Evolutionary conservation across 2,113 vertebrate species (phyloP).

Genomic region (Cairina moschata): DNA sequence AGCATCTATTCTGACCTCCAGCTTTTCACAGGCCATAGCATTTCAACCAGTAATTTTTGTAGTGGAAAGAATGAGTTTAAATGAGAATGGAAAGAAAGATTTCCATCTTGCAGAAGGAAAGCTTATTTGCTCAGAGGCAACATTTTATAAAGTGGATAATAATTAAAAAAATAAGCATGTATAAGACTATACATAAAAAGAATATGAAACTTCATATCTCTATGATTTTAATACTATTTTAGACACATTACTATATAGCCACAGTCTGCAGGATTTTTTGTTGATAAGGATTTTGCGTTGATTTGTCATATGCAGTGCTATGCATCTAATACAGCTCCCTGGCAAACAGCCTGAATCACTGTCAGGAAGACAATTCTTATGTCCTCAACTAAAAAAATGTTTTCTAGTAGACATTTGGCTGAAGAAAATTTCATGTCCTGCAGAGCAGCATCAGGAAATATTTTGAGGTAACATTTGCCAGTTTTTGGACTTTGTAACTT

Average conservation of each 20-base stretch:
- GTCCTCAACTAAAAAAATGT: background rate
- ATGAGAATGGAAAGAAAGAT: too few relatives aligned
- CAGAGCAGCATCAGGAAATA: background rate
- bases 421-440: background rate
- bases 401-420: background rate
- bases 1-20: background rate
- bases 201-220: background rate
- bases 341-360: background rate
- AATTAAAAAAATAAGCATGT: background rate
- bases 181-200: background rate
- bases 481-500: background rate
- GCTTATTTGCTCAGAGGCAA: background rate
- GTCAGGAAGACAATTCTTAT: background rate
- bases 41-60: background rate
- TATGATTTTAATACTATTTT: background rate
- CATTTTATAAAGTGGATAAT: background rate
- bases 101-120: background rate
- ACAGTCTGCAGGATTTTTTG: background rate
- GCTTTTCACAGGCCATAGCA: background rate
- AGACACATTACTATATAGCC: background rate
- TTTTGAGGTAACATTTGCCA: background rate
- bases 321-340: background rate
- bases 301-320: background rate
- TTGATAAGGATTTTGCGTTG: background rate
- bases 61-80: background rate